These are phyloP conservation scores for Andricus grossulariae DNA, from an alignment of 1,140 invertebrate genomes.

Conservation along the genomic window DNA sequence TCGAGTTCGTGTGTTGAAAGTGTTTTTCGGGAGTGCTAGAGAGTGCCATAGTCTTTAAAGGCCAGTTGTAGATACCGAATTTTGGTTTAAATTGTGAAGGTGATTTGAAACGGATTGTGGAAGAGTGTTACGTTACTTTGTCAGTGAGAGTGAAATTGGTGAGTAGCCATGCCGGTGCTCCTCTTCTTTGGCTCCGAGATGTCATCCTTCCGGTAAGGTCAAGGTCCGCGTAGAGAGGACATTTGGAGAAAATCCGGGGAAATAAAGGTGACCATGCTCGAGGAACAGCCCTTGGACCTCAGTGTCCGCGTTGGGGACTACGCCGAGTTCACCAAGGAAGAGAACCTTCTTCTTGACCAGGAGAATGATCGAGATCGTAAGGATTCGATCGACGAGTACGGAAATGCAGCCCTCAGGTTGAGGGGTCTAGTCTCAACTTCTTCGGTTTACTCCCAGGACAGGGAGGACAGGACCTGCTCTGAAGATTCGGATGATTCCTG, in stretches of 20 bases:
- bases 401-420: constrained; percentile 57
- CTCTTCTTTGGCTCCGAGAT: constrained; percentile 37
- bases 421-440: constrained; percentile 49
- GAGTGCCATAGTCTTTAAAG: too few species aligned
- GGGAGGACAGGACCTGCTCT: constrained; percentile 79
- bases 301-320: constrained; percentile 71
- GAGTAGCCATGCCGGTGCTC: constrained; percentile 14
- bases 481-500: constrained; percentile 87
- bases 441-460: constrained; percentile 67
- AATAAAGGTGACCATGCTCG: constrained; percentile 61
- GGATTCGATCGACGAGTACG: constrained; percentile 58
- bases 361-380: constrained; percentile 33
- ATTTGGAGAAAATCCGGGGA: constrained; percentile 34
- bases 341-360: constrained; percentile 27
- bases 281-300: constrained; percentile 72
- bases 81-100: background rate
- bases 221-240: constrained; percentile 1
- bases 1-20: too few species aligned
- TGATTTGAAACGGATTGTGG: background rate
- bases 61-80: background rate
- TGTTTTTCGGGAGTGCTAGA: too few species aligned
- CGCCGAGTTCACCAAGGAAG: constrained; percentile 57
- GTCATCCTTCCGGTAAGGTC: constrained; percentile 42
- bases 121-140: background rate
- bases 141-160: constrained; percentile 17